A percentile compares a stretch with the other conserved stretches of the same genome.
phyloP scores from a whole-genome alignment of 2,113 vertebrate species.

The Microtus ochrogaster region DNA sequence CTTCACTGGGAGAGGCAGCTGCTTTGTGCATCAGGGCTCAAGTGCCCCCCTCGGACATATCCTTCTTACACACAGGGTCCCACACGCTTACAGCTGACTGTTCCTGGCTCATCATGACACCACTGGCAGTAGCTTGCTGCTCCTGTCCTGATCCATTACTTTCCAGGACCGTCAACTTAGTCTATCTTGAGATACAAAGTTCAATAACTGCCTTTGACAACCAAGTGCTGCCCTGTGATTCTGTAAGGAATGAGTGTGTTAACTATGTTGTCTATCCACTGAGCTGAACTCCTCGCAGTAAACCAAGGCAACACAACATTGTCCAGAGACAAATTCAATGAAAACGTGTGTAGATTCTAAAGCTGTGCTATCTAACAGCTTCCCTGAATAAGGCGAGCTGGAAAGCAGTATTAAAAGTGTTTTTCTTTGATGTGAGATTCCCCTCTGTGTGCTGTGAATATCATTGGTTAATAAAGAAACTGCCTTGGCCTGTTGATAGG shows the following conservation, averaged over 20 bases:
- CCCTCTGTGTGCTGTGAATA: too few species aligned
- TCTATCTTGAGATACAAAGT: not conserved
- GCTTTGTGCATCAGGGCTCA: not conserved
- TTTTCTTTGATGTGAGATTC: too few species aligned
- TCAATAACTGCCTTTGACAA: not conserved
- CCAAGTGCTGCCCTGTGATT: not conserved
- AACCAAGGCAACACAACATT: not conserved
- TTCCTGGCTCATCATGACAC: not conserved
- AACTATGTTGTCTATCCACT: not conserved
- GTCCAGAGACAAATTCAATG: not conserved
- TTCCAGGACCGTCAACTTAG: not conserved
- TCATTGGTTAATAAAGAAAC: too few species aligned
- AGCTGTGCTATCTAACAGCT: not conserved
- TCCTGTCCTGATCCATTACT: not conserved
- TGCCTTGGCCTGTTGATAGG: too few species aligned
- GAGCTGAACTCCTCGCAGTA: not conserved
- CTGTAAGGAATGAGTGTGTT: not conserved
- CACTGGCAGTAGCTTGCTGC: not conserved
- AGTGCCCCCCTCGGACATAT: not conserved
- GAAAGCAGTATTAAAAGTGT: not conserved
- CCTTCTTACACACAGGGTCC: not conserved
- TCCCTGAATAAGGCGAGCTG: not conserved
- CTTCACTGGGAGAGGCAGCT: not conserved
- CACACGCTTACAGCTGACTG: accelerated
- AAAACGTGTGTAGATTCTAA: not conserved